phyloP scores from a whole-genome alignment of 2,797 vertebrate species.

The Manis pentadactyla region DNA sequence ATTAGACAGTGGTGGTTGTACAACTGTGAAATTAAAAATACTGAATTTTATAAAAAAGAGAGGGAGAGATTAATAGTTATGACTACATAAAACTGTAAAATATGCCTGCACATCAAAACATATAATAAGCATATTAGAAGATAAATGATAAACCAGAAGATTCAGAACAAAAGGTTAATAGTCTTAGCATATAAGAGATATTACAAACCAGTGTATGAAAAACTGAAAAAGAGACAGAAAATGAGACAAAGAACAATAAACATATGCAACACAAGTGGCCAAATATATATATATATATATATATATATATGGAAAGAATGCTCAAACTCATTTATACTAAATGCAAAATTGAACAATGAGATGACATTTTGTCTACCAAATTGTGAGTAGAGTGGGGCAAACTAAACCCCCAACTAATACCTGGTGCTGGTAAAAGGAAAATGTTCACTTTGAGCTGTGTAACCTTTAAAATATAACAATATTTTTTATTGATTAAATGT shows the following conservation, averaged over 20 bases:
- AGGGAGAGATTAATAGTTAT: neutral
- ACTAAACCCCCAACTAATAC: neutral
- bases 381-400: neutral
- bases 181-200: neutral
- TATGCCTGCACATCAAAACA: neutral
- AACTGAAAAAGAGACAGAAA: neutral
- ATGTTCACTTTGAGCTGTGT: neutral
- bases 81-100: constrained; percentile 49
- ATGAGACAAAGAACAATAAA: neutral
- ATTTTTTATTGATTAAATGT: constrained; percentile 7
- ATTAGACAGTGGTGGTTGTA: neutral
- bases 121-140: neutral
- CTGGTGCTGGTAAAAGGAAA: neutral
- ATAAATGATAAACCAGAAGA: constrained; percentile 33
- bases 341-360: constrained; percentile 6
- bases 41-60: neutral
- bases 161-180: neutral
- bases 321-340: neutral
- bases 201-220: neutral
- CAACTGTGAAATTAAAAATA: constrained; percentile 34
- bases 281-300: no score
- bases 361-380: neutral
- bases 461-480: constrained; percentile 10
- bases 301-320: neutral
- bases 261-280: neutral